Evolutionary conservation across 2,113 vertebrate genomes (phyloP).

Genomic region (Microcebus lehilahytsara): DNA sequence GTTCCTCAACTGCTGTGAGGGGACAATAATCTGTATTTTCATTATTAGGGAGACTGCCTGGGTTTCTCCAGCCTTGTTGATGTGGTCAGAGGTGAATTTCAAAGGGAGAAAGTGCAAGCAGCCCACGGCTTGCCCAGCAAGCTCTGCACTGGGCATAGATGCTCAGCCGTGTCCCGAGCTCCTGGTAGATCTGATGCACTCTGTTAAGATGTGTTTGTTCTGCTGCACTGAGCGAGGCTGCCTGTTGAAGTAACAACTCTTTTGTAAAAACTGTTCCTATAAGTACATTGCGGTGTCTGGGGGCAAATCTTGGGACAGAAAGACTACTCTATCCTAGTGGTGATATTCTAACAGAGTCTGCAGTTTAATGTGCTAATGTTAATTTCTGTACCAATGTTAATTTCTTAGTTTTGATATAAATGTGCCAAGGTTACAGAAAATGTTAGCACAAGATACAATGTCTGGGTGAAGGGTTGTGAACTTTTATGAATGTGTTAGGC

Average conservation of each 20-base stretch:
- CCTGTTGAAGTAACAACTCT: neutral
- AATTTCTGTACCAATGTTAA: neutral
- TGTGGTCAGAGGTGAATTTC: neutral
- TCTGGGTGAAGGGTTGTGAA: neutral
- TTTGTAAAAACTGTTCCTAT: neutral
- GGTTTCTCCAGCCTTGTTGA: neutral
- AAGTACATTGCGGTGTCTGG: accelerated
- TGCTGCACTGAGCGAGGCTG: neutral
- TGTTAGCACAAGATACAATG: accelerated
- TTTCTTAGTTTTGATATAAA: neutral
- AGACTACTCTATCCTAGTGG: accelerated
- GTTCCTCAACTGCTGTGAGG: too few relatives aligned
- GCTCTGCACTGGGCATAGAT: neutral
- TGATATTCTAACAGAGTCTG: neutral
- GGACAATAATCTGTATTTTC: neutral
- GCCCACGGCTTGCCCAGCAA: neutral
- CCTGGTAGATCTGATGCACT: accelerated
- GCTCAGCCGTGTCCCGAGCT: neutral
- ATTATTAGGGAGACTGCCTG: neutral
- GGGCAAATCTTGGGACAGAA: neutral
- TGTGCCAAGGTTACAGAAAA: neutral
- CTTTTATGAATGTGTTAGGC: neutral
- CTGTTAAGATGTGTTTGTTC: neutral
- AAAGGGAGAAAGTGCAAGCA: neutral
- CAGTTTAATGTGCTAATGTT: accelerated